Evolutionary conservation across 1,140 invertebrate genomes (phyloP).

Genomic region (Meloidogyne chitwoodi): DNA sequence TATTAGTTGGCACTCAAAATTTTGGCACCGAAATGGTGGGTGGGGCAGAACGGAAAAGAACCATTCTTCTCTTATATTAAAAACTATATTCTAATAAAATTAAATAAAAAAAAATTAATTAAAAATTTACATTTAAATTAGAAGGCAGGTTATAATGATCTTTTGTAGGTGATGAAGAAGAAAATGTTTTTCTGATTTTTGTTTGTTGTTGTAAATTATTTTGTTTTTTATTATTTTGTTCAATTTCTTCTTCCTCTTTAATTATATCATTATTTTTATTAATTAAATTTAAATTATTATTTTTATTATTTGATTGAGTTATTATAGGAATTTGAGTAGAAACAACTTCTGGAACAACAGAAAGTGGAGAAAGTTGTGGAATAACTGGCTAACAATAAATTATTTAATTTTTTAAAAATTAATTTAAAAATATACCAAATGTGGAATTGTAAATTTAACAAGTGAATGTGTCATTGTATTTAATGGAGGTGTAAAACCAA

Average conservation of each 20-base stretch:
- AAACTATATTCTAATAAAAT: no score
- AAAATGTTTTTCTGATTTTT: no score
- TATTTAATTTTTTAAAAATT: background rate
- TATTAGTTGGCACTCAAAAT: no score
- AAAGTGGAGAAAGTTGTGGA: background rate
- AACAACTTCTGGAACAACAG: background rate
- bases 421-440: background rate
- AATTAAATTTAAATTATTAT: no score
- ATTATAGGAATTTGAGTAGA: background rate
- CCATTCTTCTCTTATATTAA: no score
- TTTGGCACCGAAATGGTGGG: no score
- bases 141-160: background rate
- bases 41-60: no score
- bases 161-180: background rate
- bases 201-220: background rate
- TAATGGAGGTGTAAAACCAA: no score
- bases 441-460: background rate
- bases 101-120: background rate
- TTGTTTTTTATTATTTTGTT: background rate
- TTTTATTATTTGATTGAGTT: no score
- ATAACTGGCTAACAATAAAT: background rate
- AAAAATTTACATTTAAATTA: background rate
- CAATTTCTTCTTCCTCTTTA: no score
- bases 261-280: no score
- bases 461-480: background rate